Evolutionary conservation across 2,888 invertebrate genomes (phyloP).

Genomic region (Hoplodrina blanda): DNA sequence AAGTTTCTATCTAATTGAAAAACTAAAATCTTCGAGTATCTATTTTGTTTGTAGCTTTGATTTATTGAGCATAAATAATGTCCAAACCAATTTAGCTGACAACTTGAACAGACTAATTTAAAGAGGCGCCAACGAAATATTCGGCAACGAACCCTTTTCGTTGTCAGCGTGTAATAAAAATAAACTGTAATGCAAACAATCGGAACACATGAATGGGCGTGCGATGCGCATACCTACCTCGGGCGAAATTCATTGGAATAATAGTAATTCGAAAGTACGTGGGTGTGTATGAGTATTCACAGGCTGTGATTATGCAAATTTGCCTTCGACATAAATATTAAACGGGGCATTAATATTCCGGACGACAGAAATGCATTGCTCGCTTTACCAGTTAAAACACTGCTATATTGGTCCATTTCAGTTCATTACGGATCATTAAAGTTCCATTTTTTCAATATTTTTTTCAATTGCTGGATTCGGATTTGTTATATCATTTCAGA

Average conservation of each 20-base stretch:
- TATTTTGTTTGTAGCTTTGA: too few relatives aligned
- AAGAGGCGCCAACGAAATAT: conserved; percentile 40
- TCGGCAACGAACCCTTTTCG: conserved; percentile 38
- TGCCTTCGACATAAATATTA: conserved; percentile 89
- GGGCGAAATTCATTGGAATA: conserved; percentile 85
- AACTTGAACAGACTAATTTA: conserved; percentile 45
- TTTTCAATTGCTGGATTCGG: neutral
- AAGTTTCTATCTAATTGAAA: too few relatives aligned
- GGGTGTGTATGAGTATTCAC: conserved; percentile 81
- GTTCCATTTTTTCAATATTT: conserved; percentile 64
- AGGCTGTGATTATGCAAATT: conserved; percentile 90
- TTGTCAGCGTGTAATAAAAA: conserved; percentile 65
- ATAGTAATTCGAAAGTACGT: conserved; percentile 82
- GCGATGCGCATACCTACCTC: conserved; percentile 69
- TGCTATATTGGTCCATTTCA: conserved; percentile 74
- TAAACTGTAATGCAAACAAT: conserved; percentile 65
- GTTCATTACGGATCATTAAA: conserved; percentile 75
- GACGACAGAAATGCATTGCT: conserved; percentile 88
- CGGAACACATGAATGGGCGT: conserved; percentile 57
- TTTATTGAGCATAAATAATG: neutral
- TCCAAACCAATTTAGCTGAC: conserved; percentile 16
- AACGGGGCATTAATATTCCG: conserved; percentile 90
- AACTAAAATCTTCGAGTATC: too few relatives aligned
- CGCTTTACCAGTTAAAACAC: conserved; percentile 82
- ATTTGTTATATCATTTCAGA: neutral